Evolutionary conservation across 2,888 invertebrate species (phyloP).

Genomic region (Sipunculus nudus): DNA sequence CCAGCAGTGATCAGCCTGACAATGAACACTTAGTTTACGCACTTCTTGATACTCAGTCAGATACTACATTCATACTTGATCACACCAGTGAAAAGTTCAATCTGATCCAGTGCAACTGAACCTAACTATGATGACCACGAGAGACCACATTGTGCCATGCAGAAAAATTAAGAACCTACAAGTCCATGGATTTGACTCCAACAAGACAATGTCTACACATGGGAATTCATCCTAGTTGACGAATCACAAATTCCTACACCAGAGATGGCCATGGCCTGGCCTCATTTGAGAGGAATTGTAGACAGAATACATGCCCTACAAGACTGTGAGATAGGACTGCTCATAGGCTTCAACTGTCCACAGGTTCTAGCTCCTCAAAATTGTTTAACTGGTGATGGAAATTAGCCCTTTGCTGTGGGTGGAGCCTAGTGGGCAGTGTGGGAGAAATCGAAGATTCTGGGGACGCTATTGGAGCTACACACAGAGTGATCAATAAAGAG

Average conservation of each 20-base stretch:
- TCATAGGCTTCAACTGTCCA: background rate
- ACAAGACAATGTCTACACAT: no score
- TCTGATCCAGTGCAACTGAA: no score
- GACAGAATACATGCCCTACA: background rate
- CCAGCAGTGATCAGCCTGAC: background rate
- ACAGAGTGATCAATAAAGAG: no score
- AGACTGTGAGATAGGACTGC: background rate
- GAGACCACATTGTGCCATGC: background rate
- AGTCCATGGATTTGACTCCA: no score
- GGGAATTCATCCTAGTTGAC: no score
- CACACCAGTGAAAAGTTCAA: no score
- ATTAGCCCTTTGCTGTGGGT: background rate
- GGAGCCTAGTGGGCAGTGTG: conserved; percentile 7
- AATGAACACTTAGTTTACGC: background rate
- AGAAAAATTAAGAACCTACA: background rate
- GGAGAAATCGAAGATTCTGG: no score
- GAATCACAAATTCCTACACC: background rate
- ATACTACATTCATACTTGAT: background rate
- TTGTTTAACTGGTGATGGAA: background rate
- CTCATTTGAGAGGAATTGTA: background rate
- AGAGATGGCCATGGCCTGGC: background rate
- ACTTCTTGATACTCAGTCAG: background rate
- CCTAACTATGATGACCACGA: no score
- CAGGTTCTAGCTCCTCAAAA: background rate
- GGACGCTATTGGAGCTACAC: no score